phyloP scores from a whole-genome alignment of 2,113 vertebrate species.

The Aegypius monachus region DNA sequence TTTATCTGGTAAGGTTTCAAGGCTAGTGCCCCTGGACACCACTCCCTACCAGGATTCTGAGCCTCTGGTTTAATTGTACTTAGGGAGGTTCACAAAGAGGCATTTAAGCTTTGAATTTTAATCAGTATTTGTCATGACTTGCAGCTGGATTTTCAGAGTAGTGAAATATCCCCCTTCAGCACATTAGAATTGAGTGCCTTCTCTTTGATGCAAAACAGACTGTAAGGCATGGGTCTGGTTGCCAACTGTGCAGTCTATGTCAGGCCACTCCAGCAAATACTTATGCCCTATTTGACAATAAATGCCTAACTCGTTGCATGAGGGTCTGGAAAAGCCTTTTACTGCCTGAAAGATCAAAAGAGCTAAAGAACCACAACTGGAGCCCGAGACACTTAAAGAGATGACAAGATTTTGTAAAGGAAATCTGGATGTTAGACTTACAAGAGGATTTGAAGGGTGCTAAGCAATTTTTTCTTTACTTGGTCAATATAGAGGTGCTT shows the following conservation, averaged over 20 bases:
- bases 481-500: neutral
- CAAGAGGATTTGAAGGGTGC: neutral
- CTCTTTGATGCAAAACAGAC: conserved; percentile 27
- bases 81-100: conserved; percentile 84
- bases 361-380: neutral
- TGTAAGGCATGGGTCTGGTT: neutral
- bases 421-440: neutral
- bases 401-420: neutral
- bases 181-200: neutral
- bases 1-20: conserved; percentile 48
- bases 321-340: conserved; percentile 1
- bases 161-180: conserved; percentile 32
- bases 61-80: conserved; percentile 74
- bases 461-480: neutral
- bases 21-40: conserved; percentile 71
- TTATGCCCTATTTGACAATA: neutral
- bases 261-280: neutral
- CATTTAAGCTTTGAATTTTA: conserved; percentile 62
- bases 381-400: neutral
- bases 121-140: conserved; percentile 30
- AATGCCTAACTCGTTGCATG: neutral
- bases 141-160: conserved; percentile 40
- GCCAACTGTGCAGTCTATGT: neutral
- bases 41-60: conserved; percentile 73
- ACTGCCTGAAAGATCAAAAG: conserved; percentile 16